phyloP scores from a whole-genome alignment of 2,113 vertebrate species.

The Ameiurus melas region DNA sequence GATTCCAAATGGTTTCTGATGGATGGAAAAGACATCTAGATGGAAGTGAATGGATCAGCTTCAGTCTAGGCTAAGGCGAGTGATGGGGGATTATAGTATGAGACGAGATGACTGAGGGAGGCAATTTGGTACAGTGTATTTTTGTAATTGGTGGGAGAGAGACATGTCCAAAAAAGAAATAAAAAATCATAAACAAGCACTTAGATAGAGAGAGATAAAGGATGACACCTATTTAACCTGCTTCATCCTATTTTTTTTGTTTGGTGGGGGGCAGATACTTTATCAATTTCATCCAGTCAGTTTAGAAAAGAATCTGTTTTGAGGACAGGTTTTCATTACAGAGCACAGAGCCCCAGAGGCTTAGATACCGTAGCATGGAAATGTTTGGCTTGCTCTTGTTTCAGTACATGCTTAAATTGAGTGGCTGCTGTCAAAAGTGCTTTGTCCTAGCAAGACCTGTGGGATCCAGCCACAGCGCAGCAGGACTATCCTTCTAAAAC shows the following conservation, averaged over 20 bases:
- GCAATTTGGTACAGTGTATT: slow-evolving; percentile 9
- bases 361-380: neutral
- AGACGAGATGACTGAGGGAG: slow-evolving; percentile 3
- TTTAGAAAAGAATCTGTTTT: slow-evolving; percentile 49
- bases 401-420: slow-evolving; percentile 27
- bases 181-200: neutral
- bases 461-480: neutral
- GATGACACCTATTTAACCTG: neutral
- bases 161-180: neutral
- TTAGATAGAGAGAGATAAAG: slow-evolving; percentile 41
- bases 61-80: slow-evolving; percentile 57
- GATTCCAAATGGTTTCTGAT: slow-evolving; percentile 71
- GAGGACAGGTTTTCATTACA: slow-evolving; percentile 47
- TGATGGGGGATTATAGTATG: slow-evolving; percentile 41
- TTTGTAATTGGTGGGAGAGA: slow-evolving; percentile 23
- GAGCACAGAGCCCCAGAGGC: slow-evolving; percentile 44
- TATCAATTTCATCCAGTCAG: slow-evolving; percentile 42
- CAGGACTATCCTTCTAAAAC: neutral
- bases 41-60: slow-evolving; percentile 58
- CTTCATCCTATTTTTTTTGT: neutral
- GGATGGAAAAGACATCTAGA: slow-evolving; percentile 70
- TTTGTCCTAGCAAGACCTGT: slow-evolving; percentile 25
- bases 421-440: slow-evolving; percentile 38
- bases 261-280: slow-evolving; percentile 17
- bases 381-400: slow-evolving; percentile 37